Conservation (phyloP, 1,140 invertebrate species). For the Paraescarpia echinospica region DNA sequence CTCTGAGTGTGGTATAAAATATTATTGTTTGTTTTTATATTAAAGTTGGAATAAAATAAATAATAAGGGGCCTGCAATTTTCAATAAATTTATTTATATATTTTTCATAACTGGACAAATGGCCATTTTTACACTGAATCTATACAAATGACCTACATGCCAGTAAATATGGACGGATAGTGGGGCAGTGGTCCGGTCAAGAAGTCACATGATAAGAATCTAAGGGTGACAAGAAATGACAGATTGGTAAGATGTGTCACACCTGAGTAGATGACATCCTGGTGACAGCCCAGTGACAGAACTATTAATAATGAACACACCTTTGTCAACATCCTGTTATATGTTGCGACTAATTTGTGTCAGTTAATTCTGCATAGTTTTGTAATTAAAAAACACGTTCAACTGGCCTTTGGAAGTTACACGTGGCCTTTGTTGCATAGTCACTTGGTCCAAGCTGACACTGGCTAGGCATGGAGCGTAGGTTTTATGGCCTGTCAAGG, state of each 20-base stretch:
- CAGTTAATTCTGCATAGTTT: background rate
- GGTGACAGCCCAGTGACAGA: background rate
- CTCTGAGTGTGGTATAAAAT: too few relatives aligned
- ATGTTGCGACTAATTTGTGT: background rate
- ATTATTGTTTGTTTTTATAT: too few relatives aligned
- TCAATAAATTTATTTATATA: too few relatives aligned
- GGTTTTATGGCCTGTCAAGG: too few relatives aligned
- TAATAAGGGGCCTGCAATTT: too few relatives aligned
- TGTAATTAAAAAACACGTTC: background rate
- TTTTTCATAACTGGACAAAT: too few relatives aligned
- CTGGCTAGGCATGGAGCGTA: too few relatives aligned
- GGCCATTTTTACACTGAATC: too few relatives aligned
- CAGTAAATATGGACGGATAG: too few relatives aligned
- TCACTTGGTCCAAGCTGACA: too few relatives aligned
- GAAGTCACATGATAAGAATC: background rate
- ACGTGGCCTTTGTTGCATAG: background rate
- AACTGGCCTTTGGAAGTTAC: too few relatives aligned
- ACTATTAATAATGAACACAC: background rate
- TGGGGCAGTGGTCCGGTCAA: background rate
- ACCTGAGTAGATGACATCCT: background rate
- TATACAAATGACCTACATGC: background rate
- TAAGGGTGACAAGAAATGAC: background rate
- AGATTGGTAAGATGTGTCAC: background rate
- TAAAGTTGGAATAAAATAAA: too few relatives aligned
- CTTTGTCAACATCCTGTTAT: background rate